These are phyloP conservation scores for Trichonephila inaurata DNA, from an alignment of 1,140 invertebrate genomes.

Conservation along the genomic window DNA sequence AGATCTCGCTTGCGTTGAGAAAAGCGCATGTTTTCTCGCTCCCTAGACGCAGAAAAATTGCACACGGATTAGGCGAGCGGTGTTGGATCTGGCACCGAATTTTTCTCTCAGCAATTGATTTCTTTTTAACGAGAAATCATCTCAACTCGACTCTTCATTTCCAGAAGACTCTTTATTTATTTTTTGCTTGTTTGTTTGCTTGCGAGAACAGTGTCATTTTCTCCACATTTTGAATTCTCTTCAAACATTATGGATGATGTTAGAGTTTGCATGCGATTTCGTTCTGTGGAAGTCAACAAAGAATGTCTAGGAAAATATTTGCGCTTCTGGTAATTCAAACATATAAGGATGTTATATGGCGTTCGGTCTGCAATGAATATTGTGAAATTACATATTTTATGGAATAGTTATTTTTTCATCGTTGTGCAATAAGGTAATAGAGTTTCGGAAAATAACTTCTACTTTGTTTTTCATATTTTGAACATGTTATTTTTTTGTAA, in stretches of 20 bases:
- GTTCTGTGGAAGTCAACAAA: too few relatives aligned
- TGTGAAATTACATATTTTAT: too few relatives aligned
- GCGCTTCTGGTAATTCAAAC: too few relatives aligned
- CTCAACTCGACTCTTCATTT: neutral
- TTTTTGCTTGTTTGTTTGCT: neutral
- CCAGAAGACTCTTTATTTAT: neutral
- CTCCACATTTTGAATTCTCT: neutral
- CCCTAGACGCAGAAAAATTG: neutral
- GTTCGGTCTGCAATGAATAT: too few relatives aligned
- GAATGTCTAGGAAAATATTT: too few relatives aligned
- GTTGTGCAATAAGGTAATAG: too few relatives aligned
- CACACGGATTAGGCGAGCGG: neutral
- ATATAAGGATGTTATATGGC: too few relatives aligned
- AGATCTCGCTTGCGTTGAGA: neutral
- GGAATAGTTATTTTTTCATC: too few relatives aligned
- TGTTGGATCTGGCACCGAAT: neutral
- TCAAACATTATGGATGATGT: neutral
- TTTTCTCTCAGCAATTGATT: neutral
- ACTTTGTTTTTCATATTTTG: too few relatives aligned
- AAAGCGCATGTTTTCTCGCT: slow-evolving; percentile 7
- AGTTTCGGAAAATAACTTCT: too few relatives aligned
- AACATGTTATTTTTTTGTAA: too few relatives aligned
- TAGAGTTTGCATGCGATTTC: too few relatives aligned
- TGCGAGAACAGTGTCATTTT: neutral
- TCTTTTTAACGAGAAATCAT: slow-evolving; percentile 5